These are phyloP conservation scores for Ostrea denselamellosa DNA, from an alignment of 1,140 invertebrate genomes.

Conservation along the genomic window DNA sequence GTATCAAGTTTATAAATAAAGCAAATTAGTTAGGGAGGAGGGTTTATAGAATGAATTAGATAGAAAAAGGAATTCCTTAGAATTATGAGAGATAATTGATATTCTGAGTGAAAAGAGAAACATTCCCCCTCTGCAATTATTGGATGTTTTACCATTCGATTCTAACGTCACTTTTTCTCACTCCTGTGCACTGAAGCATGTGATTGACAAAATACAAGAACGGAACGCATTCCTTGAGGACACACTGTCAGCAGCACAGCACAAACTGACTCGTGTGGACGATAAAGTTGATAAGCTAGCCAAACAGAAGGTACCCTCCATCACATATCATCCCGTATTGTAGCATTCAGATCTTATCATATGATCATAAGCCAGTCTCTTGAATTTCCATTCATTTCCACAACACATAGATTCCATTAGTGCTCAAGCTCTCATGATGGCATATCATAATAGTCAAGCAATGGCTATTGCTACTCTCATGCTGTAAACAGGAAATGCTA, in stretches of 20 bases:
- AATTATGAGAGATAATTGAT: background rate
- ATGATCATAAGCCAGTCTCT: too few species aligned
- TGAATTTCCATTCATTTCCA: too few species aligned
- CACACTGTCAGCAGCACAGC: slow-evolving; percentile 45
- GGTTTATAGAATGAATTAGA: background rate
- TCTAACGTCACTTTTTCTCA: slow-evolving; percentile 2
- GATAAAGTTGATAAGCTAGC: slow-evolving; percentile 50
- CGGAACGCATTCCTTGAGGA: slow-evolving; percentile 44
- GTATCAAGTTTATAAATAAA: slow-evolving; percentile 24
- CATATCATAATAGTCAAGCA: too few species aligned
- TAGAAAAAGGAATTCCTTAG: background rate
- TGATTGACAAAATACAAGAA: slow-evolving; percentile 50
- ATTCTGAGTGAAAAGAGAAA: background rate
- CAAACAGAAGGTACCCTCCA: slow-evolving; percentile 47
- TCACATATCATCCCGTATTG: background rate
- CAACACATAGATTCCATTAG: too few species aligned
- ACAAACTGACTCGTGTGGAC: slow-evolving; percentile 48
- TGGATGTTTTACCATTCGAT: background rate
- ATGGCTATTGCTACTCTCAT: too few species aligned
- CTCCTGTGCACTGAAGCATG: slow-evolving; percentile 36
- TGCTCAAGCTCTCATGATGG: too few species aligned
- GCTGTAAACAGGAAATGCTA: too few species aligned
- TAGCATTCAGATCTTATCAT: background rate
- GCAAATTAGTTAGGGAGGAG: background rate
- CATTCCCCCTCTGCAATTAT: background rate